Base-by-base conservation (phyloP, 2,797 vertebrate genomes). In the Emys orbicularis region DNA sequence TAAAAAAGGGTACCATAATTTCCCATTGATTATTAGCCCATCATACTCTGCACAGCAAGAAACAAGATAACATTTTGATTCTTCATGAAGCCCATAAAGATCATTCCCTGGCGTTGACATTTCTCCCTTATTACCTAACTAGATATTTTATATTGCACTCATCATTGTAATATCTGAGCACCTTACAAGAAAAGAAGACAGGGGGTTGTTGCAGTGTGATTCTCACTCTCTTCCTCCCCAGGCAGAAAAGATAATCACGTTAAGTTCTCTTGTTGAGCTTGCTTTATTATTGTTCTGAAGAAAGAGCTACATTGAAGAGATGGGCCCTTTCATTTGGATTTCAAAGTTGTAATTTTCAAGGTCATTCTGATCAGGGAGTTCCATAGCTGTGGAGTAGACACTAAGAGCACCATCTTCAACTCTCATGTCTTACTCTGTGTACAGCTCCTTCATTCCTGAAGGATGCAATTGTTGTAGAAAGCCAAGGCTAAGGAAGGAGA, bases 31-130 rank as follows among this genome's bases (percentile, higher is more conserved):
- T 93, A 90, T 96, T 91, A 95, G 37, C 79, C 95, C 91, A 83
- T 74, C 94, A 89, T 44, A 83, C 79, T 95, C 91, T 94, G 90
- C 92, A 87, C 19, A 96, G 84, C 29, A 95, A 94, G 96, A 95
- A 6, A 0, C 31, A 50, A 96, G 95, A 79, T 86, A 81, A 90
- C 86, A 74, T 84, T 87, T 94, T 97, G 19, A 96, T 88, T 93
- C 92, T 84, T 12, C 85, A 79, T 90, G 93, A 97, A 90, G 13
- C 37, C 83, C 80, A 83, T 81, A 79, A 54, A 84, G 79, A 81
- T 31, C 27, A 89, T 81, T 90, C 8, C 41, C 53, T 72, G 82
- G 77, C 80, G 83, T 47, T 23, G 53, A 59, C 31, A 86, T 74
- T 84, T 92, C 72, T 93, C 37, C 56, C 86, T 47, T 76, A 8